Percentiles rank a stretch among this genome's conserved stretches.
Conservation (phyloP, 1,140 invertebrate genomes). For the Drosophila pseudoananassae region DNA sequence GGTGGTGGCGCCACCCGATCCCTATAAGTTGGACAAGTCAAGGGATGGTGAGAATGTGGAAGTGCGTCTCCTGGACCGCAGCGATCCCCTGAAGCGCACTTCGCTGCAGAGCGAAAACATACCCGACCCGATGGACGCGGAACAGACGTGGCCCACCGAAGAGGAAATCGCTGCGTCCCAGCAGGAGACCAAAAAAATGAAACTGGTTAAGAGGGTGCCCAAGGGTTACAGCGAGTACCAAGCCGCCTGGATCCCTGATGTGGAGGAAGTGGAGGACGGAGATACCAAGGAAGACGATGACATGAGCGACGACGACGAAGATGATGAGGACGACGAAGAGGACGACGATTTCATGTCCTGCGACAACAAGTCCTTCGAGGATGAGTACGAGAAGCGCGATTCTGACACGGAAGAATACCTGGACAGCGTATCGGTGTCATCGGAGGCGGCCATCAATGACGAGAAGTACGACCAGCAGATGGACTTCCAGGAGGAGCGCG, state of each 20-base stretch:
- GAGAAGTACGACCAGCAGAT: slow-evolving; percentile 89
- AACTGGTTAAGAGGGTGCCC: slow-evolving; percentile 92
- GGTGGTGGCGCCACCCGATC: slow-evolving; percentile 91
- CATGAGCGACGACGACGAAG: slow-evolving; percentile 70
- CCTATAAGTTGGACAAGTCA: slow-evolving; percentile 88
- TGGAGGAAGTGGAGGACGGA: slow-evolving; percentile 87
- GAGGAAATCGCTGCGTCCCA: slow-evolving; percentile 93
- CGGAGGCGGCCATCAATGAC: slow-evolving; percentile 86
- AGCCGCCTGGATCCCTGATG: slow-evolving; percentile 96
- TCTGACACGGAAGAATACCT: slow-evolving; percentile 88
- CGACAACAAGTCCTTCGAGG: slow-evolving; percentile 87
- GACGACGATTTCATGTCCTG: slow-evolving; percentile 87
- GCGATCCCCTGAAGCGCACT: slow-evolving; percentile 90
- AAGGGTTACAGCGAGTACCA: slow-evolving; percentile 97
- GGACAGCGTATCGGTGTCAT: slow-evolving; percentile 88
- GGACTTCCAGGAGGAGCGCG: slow-evolving; percentile 90
- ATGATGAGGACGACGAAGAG: slow-evolving; percentile 34
- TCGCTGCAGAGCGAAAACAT: slow-evolving; percentile 91
- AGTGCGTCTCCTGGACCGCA: slow-evolving; percentile 86
- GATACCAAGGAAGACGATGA: slow-evolving; percentile 84
- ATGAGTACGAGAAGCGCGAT: slow-evolving; percentile 84
- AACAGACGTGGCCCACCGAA: slow-evolving; percentile 98
- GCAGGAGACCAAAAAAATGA: slow-evolving; percentile 87
- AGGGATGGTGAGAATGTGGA: slow-evolving; percentile 75
- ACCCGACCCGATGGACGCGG: slow-evolving; percentile 95